Percentiles rank a stretch among this genome's conserved stretches.
Conservation (phyloP, 2,113 vertebrate species). For the Bos javanicus region DNA sequence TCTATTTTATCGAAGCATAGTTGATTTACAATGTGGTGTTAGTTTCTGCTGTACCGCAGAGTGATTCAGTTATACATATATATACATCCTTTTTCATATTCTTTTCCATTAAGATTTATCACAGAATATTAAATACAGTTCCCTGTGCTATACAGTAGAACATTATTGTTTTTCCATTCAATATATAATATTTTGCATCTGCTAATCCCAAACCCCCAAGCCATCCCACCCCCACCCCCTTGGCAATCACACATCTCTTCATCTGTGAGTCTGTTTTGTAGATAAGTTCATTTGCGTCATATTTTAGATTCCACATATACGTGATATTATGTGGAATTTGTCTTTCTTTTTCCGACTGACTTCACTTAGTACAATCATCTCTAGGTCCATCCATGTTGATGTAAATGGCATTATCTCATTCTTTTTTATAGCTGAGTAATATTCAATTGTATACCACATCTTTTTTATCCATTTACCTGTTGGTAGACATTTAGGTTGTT, state of each 20-base stretch:
- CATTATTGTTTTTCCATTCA: neutral
- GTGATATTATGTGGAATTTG: neutral
- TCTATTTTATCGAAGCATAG: neutral
- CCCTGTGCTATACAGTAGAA: neutral
- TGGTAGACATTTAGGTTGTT: neutral
- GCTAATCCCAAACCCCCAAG: neutral
- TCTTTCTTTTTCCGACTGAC: neutral
- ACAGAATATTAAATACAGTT: neutral
- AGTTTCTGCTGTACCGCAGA: neutral
- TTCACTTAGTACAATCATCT: neutral
- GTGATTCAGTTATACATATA: neutral
- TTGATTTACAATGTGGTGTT: neutral
- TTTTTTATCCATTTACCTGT: neutral
- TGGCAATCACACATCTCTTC: neutral
- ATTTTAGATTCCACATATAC: neutral
- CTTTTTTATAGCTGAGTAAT: neutral
- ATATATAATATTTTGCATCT: neutral
- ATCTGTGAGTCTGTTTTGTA: neutral
- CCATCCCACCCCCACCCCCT: neutral
- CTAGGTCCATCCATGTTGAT: neutral
- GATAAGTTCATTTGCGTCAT: neutral
- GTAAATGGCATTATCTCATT: neutral
- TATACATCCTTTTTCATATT: neutral
- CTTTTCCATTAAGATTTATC: neutral
- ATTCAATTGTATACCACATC: neutral